phyloP scores from a whole-genome alignment of 2,797 vertebrate species.

The Xenentodon cancila region DNA sequence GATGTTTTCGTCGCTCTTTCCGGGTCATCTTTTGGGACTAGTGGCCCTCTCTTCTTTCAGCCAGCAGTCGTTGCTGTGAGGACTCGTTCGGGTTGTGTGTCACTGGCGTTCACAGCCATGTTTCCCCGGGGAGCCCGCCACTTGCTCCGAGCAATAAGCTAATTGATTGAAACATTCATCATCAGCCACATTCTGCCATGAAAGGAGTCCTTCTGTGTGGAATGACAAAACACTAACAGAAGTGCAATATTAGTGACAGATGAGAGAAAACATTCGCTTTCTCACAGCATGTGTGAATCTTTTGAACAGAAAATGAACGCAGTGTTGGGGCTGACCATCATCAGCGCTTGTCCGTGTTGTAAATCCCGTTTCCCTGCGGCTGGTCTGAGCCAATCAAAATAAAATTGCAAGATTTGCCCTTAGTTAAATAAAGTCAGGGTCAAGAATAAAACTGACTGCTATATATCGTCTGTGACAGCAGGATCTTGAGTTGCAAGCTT shows the following conservation, averaged over 20 bases:
- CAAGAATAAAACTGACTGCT: conserved; percentile 41
- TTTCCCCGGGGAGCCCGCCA: conserved; percentile 47
- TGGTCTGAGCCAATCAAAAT: conserved; percentile 18
- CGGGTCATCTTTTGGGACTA: background rate
- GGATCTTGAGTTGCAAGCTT: conserved; percentile 22
- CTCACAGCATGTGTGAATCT: conserved; percentile 6
- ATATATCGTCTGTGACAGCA: conserved; percentile 44
- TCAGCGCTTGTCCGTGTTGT: background rate
- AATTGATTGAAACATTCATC: conserved; percentile 78
- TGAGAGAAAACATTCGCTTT: conserved; percentile 13
- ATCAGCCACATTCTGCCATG: conserved; percentile 50
- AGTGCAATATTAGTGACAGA: conserved; percentile 32
- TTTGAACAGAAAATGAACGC: conserved; percentile 17
- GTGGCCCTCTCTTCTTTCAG: background rate
- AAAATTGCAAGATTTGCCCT: conserved; percentile 25
- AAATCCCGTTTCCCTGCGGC: conserved; percentile 1
- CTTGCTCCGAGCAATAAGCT: conserved; percentile 74
- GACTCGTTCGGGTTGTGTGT: conserved; percentile 68
- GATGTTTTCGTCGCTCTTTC: background rate
- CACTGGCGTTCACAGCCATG: conserved; percentile 43
- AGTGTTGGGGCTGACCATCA: conserved; percentile 3
- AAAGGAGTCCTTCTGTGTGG: conserved; percentile 39
- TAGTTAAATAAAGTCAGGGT: conserved; percentile 26
- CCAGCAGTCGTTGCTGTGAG: conserved; percentile 28
- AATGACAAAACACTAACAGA: conserved; percentile 58